These are phyloP conservation scores for Sebastes flavidus DNA, from an alignment of 2,797 vertebrate species.

Conservation along the genomic window DNA sequence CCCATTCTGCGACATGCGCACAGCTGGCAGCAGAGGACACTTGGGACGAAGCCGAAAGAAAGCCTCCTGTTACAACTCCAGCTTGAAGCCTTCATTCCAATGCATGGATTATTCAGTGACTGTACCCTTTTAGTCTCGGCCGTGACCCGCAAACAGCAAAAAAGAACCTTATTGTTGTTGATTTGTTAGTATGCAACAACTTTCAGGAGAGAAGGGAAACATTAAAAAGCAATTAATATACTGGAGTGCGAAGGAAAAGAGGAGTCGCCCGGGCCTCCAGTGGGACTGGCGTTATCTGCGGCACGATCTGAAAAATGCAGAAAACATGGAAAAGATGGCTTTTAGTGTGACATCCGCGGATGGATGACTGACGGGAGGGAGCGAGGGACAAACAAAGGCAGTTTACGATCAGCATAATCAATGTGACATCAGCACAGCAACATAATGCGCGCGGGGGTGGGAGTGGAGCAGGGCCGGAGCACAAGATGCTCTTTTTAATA, in stretches of 20 bases:
- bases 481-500: constrained; percentile 64
- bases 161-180: constrained; percentile 78
- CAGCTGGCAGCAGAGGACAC: constrained; percentile 73
- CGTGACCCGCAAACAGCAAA: constrained; percentile 56
- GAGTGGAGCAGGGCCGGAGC: constrained; percentile 24
- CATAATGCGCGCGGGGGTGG: constrained; percentile 70
- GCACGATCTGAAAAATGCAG: constrained; percentile 64
- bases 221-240: constrained; percentile 88
- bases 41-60: constrained; percentile 71
- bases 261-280: constrained; percentile 59
- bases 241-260: constrained; percentile 58
- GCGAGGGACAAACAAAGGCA: constrained; percentile 79
- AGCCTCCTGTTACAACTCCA: constrained; percentile 65
- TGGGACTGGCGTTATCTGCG: constrained; percentile 65
- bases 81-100: constrained; percentile 66
- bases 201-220: constrained; percentile 77
- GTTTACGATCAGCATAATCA: constrained; percentile 87
- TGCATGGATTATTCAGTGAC: constrained; percentile 83
- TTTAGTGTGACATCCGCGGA: constrained; percentile 82
- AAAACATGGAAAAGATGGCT: constrained; percentile 81
- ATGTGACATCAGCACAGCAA: constrained; percentile 84
- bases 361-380: constrained; percentile 78
- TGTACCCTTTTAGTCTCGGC: constrained; percentile 75
- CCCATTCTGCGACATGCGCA: constrained; percentile 63
- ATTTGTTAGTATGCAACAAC: constrained; percentile 78